Base-by-base conservation (phyloP, 2,888 invertebrate species). In the Argyresthia goedartella region DNA sequence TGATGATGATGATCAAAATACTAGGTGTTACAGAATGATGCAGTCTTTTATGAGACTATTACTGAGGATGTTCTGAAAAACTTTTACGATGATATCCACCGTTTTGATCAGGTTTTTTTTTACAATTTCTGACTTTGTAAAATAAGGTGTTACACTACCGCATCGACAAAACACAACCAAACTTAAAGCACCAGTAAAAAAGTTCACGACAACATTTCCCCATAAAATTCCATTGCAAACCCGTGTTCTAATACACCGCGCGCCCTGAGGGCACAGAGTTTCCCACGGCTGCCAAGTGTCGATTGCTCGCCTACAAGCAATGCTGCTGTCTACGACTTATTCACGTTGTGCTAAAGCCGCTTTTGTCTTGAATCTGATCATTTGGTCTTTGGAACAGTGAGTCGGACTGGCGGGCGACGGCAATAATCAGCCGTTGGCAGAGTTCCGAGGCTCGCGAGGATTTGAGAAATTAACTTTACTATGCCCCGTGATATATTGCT, bases 341-440 rank as follows among this genome's bases (percentile, higher is more conserved):
- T 11, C 10, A 2, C 14, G 8, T 1, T 8, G 48, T 36, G 7
- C 14, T 48, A 48, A 35, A 14, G 36, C 13, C 8, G 4, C 14
- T 36, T 48, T 48, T 36, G 15, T 9, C 15, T n/a, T 14, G 7
- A 10, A n/a, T 36, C 10, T 8, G 35, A 6, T 6, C 25, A 25
- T 25, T 25, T 6, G 25, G 25, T 25, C 25, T 2, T 25, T 48
- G 48, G 15, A 36, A 48, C 8, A 15, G 44, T 44, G 44, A 44
- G 44, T 15, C 44, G 44, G 41, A 44, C 44, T 14, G 44, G 13
- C 13, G 43, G 43, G 43, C 44, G 44, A 44, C 44, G 54, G 57
- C 58, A 60, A 64, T 64, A 63, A 66, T 67, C 65, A 59, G 57
- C 58, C 60, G 59, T 63, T 65, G 65, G 63, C 67, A 60, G 52